phyloP scores from a whole-genome alignment of 30 jellyfish, hydroid and myxozoan species.

The Turritopsis dohrnii region DNA sequence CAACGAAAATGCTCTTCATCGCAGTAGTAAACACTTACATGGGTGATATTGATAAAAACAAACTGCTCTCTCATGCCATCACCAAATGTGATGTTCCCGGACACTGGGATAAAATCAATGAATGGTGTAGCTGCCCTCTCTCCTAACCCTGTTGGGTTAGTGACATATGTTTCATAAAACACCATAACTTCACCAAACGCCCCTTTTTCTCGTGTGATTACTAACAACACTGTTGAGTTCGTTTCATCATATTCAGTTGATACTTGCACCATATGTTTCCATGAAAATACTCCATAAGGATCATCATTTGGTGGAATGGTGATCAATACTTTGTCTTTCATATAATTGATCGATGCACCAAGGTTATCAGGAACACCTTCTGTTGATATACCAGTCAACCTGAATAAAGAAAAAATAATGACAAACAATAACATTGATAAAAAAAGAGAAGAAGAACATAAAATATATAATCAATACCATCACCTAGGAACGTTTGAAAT shows the following conservation, averaged over 20 bases:
- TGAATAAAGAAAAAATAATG: not conserved
- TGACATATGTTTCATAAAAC: slow-evolving; percentile 54
- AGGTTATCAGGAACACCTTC: slow-evolving; percentile 31
- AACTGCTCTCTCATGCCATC: slow-evolving; percentile 47
- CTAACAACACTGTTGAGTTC: slow-evolving; percentile 68
- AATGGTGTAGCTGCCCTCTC: slow-evolving; percentile 76
- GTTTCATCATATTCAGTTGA: slow-evolving; percentile 61
- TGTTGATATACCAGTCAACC: slow-evolving; percentile 54
- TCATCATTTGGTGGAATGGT: slow-evolving; percentile 70
- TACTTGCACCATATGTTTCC: slow-evolving; percentile 64
- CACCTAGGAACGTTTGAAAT: too few species aligned
- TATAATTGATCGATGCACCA: slow-evolving; percentile 73
- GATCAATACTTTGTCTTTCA: slow-evolving; percentile 40
- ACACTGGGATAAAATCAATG: slow-evolving; percentile 57
- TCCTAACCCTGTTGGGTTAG: slow-evolving; percentile 35
- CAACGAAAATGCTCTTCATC: too few species aligned
- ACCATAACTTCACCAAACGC: slow-evolving; percentile 60
- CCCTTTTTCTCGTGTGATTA: slow-evolving; percentile 57
- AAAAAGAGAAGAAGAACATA: not conserved
- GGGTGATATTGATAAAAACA: slow-evolving; percentile 67
- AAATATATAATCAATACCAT: not conserved
- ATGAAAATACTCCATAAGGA: slow-evolving; percentile 67
- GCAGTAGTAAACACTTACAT: slow-evolving; percentile 52
- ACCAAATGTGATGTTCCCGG: slow-evolving; percentile 43
- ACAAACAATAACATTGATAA: not conserved